Evolutionary conservation across 2,113 vertebrate species (phyloP).

Genomic region (Oplegnathus fasciatus): DNA sequence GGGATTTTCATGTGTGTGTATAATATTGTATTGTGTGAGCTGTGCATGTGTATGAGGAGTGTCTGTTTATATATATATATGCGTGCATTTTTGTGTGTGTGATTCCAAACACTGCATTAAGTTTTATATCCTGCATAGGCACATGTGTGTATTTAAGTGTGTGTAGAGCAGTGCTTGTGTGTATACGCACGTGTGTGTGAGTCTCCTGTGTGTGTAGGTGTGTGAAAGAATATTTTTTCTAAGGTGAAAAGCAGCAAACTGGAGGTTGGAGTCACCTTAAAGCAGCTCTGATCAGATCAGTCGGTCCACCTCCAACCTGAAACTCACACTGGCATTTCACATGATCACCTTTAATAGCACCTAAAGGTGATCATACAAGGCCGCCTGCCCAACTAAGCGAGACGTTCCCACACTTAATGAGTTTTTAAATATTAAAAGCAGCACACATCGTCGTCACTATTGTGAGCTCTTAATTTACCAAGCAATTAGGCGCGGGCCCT

Average conservation of each 20-base stretch:
- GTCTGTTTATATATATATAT: constrained; percentile 6
- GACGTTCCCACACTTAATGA: constrained; percentile 93
- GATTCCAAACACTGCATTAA: background rate
- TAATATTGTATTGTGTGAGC: background rate
- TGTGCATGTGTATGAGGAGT: background rate
- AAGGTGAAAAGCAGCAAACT: constrained; percentile 3
- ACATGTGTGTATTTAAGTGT: background rate
- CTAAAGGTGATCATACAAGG: constrained; percentile 75
- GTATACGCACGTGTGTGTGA: background rate
- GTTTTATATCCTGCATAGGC: constrained; percentile 6
- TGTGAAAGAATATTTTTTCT: background rate
- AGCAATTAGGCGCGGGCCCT: constrained; percentile 98
- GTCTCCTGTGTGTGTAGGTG: background rate
- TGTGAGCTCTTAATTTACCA: constrained; percentile 99
- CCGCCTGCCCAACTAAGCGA: constrained; percentile 88
- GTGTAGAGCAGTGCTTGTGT: background rate
- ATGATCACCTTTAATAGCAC: constrained; percentile 54
- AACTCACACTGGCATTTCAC: constrained; percentile 65
- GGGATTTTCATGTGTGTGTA: constrained; percentile 12
- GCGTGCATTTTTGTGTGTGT: constrained; percentile 1
- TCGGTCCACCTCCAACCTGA: constrained; percentile 41
- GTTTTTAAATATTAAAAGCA: constrained; percentile 99
- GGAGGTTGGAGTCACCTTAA: constrained; percentile 22
- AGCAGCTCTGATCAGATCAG: constrained; percentile 49
- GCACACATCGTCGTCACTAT: constrained; percentile 91